Evolutionary conservation across 2,797 vertebrate species (phyloP).

Genomic region (Smutsia temminckii): DNA sequence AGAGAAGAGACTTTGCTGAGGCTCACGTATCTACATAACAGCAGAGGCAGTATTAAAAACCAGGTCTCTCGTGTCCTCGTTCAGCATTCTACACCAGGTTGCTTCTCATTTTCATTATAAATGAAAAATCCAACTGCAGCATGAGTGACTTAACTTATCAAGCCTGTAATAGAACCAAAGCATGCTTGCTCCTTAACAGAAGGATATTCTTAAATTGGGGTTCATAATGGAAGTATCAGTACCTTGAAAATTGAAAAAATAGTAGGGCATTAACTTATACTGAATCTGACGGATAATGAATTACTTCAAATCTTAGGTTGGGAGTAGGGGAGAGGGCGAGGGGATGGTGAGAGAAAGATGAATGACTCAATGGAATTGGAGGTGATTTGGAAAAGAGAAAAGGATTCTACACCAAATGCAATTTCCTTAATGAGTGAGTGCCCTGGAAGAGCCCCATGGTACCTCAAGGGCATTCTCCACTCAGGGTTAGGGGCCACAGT

Average conservation of each 20-base stretch:
- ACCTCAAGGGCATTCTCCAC: background rate
- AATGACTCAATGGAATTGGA: background rate
- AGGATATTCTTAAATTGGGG: background rate
- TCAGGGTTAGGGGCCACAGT: background rate
- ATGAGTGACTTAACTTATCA: background rate
- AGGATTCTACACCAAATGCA: background rate
- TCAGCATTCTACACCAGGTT: conserved; percentile 42
- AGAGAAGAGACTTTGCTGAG: background rate
- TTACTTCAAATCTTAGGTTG: background rate
- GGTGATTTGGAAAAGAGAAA: conserved; percentile 3
- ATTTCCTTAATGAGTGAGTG: background rate
- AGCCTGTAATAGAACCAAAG: background rate
- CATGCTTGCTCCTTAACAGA: background rate
- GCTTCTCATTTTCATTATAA: conserved; percentile 52
- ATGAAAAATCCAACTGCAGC: conserved; percentile 45
- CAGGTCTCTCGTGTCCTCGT: conserved; percentile 44
- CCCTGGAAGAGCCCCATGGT: background rate
- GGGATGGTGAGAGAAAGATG: background rate
- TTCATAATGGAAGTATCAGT: background rate
- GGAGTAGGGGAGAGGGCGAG: background rate
- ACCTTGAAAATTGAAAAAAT: background rate
- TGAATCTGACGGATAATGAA: background rate
- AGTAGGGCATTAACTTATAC: background rate
- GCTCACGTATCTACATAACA: background rate
- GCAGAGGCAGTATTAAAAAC: background rate